phyloP scores from a whole-genome alignment of 2,797 vertebrate genomes.

The Sebastes hubbsi region DNA sequence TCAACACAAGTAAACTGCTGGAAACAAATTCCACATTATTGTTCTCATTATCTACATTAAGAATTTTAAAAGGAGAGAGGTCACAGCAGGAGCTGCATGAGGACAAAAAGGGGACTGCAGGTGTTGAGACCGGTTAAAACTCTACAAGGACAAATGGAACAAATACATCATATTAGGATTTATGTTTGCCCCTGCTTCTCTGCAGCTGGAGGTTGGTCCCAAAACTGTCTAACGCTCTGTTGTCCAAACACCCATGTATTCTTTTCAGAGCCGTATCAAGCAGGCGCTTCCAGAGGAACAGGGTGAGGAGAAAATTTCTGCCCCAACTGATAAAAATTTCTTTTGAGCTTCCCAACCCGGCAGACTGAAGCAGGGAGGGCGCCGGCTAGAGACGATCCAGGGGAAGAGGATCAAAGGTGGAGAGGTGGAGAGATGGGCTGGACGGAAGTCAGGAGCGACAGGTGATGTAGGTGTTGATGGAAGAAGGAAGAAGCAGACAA shows the following conservation, averaged over 20 bases:
- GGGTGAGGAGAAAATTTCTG: constrained; percentile 27
- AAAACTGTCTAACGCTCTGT: neutral
- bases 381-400: constrained; percentile 13
- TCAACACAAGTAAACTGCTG: neutral
- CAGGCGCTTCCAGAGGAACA: neutral
- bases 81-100: neutral
- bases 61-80: neutral
- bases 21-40: neutral
- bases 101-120: neutral
- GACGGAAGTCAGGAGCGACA: constrained; percentile 46
- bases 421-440: constrained; percentile 34
- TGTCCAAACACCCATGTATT: constrained; percentile 8
- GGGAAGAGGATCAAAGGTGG: constrained; percentile 56
- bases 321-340: constrained; percentile 30
- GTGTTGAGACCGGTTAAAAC: neutral
- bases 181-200: constrained; percentile 15
- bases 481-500: constrained; percentile 5
- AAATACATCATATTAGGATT: constrained; percentile 21
- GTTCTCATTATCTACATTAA: neutral
- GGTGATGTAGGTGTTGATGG: constrained; percentile 49
- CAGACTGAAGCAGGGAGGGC: constrained; percentile 30
- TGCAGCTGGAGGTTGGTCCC: constrained; percentile 2
- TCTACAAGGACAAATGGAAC: constrained; percentile 8
- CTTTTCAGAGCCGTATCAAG: constrained; percentile 26
- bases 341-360: constrained; percentile 48